Conservation (phyloP, 2,797 vertebrate genomes). For the Smutsia gigantea region DNA sequence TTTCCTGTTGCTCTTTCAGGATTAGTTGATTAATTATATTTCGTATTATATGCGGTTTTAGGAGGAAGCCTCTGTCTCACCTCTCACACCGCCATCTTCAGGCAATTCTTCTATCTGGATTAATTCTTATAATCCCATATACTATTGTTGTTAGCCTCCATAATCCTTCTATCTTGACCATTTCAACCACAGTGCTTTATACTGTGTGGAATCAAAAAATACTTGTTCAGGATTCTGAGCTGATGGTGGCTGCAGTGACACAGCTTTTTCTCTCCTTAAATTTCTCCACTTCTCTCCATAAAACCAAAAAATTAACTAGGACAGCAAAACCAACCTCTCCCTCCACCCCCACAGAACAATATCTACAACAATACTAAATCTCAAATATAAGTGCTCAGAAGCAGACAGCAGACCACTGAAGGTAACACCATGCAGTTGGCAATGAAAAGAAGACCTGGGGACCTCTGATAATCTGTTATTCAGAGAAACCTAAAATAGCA, state of each 20-base stretch:
- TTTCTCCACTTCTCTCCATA: not conserved
- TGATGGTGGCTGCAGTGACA: not conserved
- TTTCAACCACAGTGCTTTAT: not conserved
- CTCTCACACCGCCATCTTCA: too few relatives aligned
- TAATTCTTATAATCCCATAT: not conserved
- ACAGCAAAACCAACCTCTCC: not conserved
- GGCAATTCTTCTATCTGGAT: too few relatives aligned
- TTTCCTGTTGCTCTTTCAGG: too few relatives aligned
- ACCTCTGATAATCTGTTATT: not conserved
- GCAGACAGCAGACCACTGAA: not conserved
- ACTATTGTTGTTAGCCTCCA: not conserved
- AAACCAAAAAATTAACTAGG: not conserved
- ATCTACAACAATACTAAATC: not conserved
- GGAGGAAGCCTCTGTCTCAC: too few relatives aligned
- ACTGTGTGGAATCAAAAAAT: not conserved
- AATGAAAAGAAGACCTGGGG: not conserved
- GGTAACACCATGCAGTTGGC: not conserved
- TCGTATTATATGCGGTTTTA: too few relatives aligned
- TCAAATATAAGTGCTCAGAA: not conserved
- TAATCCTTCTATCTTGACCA: not conserved
- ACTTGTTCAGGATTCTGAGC: not conserved
- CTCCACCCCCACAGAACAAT: not conserved
- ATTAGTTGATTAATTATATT: too few relatives aligned
- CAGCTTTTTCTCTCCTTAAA: not conserved
- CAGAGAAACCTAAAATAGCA: not conserved